Percentiles rank a stretch among this genome's conserved stretches.
Conservation (phyloP, 1,140 invertebrate species). For the Aleiodes sp. region DNA sequence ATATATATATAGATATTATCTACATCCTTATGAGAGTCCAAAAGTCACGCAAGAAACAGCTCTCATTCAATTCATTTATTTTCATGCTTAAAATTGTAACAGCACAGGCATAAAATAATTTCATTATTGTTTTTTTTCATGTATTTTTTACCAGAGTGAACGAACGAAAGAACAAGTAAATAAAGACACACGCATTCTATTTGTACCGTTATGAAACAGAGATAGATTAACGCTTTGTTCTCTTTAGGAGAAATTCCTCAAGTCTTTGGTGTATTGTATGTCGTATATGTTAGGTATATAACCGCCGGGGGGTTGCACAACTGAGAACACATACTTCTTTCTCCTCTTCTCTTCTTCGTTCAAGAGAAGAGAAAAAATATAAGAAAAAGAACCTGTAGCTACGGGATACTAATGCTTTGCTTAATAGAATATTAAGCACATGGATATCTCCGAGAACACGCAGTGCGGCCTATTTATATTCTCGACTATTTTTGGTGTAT, state of each 20-base stretch:
- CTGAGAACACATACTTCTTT: background rate
- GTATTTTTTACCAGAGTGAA: background rate
- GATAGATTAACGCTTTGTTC: conserved; percentile 13
- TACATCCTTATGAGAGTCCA: background rate
- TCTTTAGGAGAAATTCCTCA: conserved; percentile 7
- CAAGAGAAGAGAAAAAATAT: background rate
- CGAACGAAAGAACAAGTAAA: background rate
- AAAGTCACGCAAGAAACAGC: background rate
- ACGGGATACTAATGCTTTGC: conserved; percentile 13
- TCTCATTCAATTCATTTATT: background rate
- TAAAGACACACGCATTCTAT: background rate
- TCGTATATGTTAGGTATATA: background rate
- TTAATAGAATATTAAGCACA: conserved; percentile 52
- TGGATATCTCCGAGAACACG: background rate
- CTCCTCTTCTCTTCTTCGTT: background rate
- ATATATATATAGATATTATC: too few species aligned
- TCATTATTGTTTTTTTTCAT: background rate
- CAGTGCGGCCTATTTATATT: conserved; percentile 45
- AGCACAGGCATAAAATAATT: background rate
- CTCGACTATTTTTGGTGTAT: conserved; percentile 35
- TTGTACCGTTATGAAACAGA: background rate
- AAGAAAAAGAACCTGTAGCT: conserved; percentile 2
- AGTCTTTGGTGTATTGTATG: background rate
- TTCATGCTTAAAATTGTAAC: background rate
- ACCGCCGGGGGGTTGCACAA: conserved; percentile 12